Evolutionary conservation across 2,113 vertebrate species (phyloP), one percentile per base, ranked within the genome.

Genomic region (Andinoacara biseriatus): DNA sequence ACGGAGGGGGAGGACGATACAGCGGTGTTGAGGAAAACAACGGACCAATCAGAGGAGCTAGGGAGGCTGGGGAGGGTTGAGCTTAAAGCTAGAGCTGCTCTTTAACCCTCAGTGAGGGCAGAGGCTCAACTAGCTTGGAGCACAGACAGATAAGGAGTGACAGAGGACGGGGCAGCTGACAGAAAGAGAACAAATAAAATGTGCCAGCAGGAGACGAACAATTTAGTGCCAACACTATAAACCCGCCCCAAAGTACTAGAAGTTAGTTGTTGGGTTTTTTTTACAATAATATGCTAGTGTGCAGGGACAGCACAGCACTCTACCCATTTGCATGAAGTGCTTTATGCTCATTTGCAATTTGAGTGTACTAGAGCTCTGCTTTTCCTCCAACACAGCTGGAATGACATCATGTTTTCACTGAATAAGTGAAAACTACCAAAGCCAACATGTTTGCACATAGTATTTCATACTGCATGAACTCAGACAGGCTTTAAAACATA

Each of bases 11-110:
- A 29, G 84, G 87, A 59, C 15, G 35, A 13, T 31, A 8, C 11
- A 29, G 18, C 4, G 24, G 46, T 61, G 69, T 60, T 78, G 40
- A 78, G 81, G 76, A 63, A 83, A 40, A 22, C 58, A 26, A 74
- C 2, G 6, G 67, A 75, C 94, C 93, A 94, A 94, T 95, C 78
- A 75, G 58, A 90, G 52, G 46, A 52, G 54, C 74, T 11, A 22
- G n/a, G 35, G 58, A 78, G 29, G 60, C 40, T 31, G 31, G 18
- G 59, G 80, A 78, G 58, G 86, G 91, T 9, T n/a, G 91, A 61
- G 58, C 78, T 86, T 80, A 29, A 78, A 56, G 82, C 58, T 40
- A 69, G 46, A 26, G 58, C 56, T 81, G 85, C 80, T 87, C 85
- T 88, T 84, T 81, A 81, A 81, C 74, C 89, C 56, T 49, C 4